These are phyloP conservation scores for Zelleria hepariella DNA, from an alignment of 2,888 invertebrate genomes.

Conservation along the genomic window DNA sequence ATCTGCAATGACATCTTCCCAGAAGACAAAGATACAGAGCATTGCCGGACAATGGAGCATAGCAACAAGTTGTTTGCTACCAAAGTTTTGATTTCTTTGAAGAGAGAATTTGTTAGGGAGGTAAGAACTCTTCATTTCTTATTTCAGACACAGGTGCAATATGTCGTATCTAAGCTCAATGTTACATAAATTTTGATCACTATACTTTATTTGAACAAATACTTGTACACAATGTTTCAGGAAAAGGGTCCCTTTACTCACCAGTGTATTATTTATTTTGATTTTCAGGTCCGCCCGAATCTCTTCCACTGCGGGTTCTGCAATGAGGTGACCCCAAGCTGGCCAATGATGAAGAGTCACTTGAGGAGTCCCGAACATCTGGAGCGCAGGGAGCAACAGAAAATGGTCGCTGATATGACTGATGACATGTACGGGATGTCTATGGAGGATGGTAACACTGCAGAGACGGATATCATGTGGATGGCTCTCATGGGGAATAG, in stretches of 20 bases:
- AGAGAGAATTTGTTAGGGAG: constrained; percentile 36
- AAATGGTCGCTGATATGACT: constrained; percentile 2
- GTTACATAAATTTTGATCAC: no score
- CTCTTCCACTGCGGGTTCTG: constrained; percentile 46
- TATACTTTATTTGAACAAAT: no score
- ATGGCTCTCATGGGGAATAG: constrained; percentile 3
- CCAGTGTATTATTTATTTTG: not conserved
- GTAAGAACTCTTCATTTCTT: no score
- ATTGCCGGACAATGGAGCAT: constrained; percentile 28
- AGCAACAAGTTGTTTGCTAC: constrained; percentile 24
- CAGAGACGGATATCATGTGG: constrained; percentile 2
- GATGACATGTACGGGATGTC: not conserved
- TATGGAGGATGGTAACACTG: not conserved
- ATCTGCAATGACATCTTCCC: constrained; percentile 27
- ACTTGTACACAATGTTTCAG: no score
- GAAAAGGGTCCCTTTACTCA: no score
- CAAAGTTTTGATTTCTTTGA: constrained; percentile 19
- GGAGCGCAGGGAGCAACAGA: constrained; percentile 9
- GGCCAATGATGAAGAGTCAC: constrained; percentile 25
- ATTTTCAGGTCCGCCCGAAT: constrained; percentile 32
- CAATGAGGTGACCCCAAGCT: constrained; percentile 31
- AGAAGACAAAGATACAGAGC: constrained; percentile 20
- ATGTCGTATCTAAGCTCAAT: no score
- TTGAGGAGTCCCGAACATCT: constrained; percentile 17
- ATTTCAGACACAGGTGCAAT: no score